These are phyloP conservation scores for Teleogryllus oceanicus DNA, from an alignment of 2,888 invertebrate genomes.

Conservation along the genomic window DNA sequence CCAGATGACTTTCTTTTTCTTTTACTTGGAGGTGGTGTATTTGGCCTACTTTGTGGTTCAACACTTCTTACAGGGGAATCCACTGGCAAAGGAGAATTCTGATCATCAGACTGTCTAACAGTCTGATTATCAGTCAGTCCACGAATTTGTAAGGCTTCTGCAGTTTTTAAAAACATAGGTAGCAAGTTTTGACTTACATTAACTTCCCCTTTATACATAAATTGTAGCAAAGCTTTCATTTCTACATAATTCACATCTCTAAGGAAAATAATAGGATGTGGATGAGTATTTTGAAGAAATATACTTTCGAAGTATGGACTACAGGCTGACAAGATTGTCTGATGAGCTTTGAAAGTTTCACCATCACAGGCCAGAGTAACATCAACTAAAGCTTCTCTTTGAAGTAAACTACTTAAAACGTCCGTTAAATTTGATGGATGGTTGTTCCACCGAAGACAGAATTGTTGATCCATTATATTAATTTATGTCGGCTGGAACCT, in stretches of 20 bases:
- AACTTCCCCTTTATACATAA: conserved; percentile 90
- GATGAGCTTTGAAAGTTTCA: conserved; percentile 73
- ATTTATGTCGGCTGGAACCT: conserved; percentile 31
- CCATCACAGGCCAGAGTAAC: conserved; percentile 90
- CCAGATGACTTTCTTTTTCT: conserved; percentile 64
- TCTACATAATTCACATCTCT: conserved; percentile 87
- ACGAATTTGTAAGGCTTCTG: conserved; percentile 84
- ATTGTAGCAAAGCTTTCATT: conserved; percentile 84
- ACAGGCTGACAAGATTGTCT: conserved; percentile 88
- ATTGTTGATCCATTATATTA: conserved; percentile 62
- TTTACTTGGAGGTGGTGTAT: conserved; percentile 52
- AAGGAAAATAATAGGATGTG: conserved; percentile 87
- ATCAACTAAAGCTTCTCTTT: conserved; percentile 86
- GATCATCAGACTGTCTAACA: conserved; percentile 48
- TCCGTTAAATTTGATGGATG: conserved; percentile 88
- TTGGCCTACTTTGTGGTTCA: conserved; percentile 45
- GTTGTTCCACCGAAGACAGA: conserved; percentile 93
- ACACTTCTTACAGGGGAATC: conserved; percentile 46
- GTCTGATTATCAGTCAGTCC: conserved; percentile 84
- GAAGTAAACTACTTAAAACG: conserved; percentile 80
- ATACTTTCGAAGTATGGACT: conserved; percentile 92
- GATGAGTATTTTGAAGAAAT: conserved; percentile 83
- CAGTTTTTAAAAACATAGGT: conserved; percentile 87
- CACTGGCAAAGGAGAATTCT: conserved; percentile 44
- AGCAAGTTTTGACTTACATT: conserved; percentile 88